Conservation (phyloP, 2,797 vertebrate genomes). For the Delichon dasypus region DNA sequence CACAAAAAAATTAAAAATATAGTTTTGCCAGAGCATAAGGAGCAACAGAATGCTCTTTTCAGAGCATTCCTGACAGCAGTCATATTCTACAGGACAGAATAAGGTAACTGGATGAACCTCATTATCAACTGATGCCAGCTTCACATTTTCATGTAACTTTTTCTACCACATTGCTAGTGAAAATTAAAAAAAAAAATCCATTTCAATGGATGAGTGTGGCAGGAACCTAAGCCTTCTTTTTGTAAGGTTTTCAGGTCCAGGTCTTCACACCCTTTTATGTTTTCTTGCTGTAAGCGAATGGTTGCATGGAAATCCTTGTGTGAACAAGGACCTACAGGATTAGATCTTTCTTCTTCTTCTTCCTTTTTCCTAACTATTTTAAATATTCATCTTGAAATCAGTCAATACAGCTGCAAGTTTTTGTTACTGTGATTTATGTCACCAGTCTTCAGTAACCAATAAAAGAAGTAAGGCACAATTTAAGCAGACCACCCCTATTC, state of each 20-base stretch:
- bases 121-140: background rate
- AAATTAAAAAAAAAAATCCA: background rate
- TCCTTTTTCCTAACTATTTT: background rate
- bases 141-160: background rate
- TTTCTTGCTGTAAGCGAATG: background rate
- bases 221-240: background rate
- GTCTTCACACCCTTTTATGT: background rate
- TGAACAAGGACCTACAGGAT: background rate
- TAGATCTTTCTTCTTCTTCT: accelerated
- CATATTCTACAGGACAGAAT: background rate
- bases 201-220: background rate
- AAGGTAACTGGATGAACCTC: background rate
- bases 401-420: background rate
- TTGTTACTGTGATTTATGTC: background rate
- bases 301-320: background rate
- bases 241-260: background rate
- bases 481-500: background rate
- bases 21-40: background rate
- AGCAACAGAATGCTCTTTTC: background rate
- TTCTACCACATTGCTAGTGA: background rate
- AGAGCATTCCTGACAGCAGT: background rate
- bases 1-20: background rate
- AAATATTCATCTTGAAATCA: background rate
- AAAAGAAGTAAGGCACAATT: background rate
- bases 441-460: background rate